phyloP scores from a whole-genome alignment of 2,113 vertebrate species.

The Pelecanoides urinatrix region DNA sequence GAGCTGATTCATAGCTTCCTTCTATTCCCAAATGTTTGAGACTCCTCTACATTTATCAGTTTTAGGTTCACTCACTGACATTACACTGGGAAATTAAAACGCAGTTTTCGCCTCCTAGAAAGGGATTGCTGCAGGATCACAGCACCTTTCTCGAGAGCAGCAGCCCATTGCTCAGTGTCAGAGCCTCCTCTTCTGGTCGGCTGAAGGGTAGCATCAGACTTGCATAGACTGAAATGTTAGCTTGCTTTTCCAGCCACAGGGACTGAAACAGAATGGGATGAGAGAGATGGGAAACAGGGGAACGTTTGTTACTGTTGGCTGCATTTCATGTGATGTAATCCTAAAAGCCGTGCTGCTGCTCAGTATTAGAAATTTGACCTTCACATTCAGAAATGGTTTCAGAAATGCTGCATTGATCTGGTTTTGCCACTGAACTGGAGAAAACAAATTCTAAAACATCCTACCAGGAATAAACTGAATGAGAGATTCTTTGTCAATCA shows the following conservation, averaged over 20 bases:
- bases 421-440: background rate
- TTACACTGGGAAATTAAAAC: background rate
- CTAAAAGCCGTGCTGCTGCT: background rate
- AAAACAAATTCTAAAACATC: background rate
- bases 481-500: background rate
- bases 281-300: background rate
- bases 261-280: background rate
- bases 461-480: background rate
- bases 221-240: background rate
- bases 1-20: background rate
- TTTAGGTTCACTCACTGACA: background rate
- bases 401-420: background rate
- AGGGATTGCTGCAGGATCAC: background rate
- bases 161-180: conserved; percentile 5
- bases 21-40: background rate
- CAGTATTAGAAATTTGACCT: background rate
- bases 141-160: background rate
- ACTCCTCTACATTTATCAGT: background rate
- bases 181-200: conserved; percentile 65
- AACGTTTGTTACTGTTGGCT: background rate
- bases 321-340: background rate
- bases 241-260: background rate
- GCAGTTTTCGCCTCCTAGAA: fast-evolving
- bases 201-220: background rate
- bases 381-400: background rate